These are phyloP conservation scores for Chromoteleia sp. DNA, from an alignment of 2,888 invertebrate species.

Conservation along the genomic window DNA sequence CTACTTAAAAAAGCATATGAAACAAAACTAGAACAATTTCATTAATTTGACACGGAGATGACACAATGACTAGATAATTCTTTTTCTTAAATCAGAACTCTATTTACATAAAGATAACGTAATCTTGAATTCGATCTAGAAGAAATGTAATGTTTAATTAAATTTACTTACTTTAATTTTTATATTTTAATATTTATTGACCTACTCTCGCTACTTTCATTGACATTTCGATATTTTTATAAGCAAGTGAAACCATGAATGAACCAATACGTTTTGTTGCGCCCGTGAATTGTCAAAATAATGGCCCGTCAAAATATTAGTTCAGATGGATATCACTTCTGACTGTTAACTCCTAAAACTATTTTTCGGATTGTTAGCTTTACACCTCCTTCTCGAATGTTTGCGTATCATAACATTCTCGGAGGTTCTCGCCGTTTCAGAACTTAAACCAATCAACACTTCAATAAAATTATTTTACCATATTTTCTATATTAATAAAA, in stretches of 20 bases:
- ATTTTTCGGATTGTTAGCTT: constrained; percentile 20
- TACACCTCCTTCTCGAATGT: constrained; percentile 26
- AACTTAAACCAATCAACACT: background rate
- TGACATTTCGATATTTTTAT: constrained; percentile 15
- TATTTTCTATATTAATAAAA: too few relatives aligned
- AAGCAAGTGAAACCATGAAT: constrained; percentile 23
- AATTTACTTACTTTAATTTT: too few relatives aligned
- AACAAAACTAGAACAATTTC: too few relatives aligned
- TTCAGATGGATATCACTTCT: constrained; percentile 29
- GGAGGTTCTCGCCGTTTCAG: background rate
- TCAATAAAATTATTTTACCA: too few relatives aligned
- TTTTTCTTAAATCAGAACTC: too few relatives aligned
- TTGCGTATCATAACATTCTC: constrained; percentile 23
- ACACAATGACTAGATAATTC: too few relatives aligned
- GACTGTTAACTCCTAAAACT: too few relatives aligned
- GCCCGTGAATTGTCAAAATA: constrained; percentile 45
- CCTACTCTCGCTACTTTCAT: background rate
- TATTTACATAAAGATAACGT: too few relatives aligned
- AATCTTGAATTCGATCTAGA: too few relatives aligned
- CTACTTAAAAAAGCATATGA: too few relatives aligned
- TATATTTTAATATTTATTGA: constrained; percentile 20
- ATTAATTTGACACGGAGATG: too few relatives aligned
- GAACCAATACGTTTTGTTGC: constrained; percentile 35
- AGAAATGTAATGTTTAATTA: too few relatives aligned
- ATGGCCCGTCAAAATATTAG: constrained; percentile 40